Evolutionary conservation across 2,888 invertebrate species (phyloP), one percentile per base, ranked within the genome.

Genomic region (Embidobia sp.): DNA sequence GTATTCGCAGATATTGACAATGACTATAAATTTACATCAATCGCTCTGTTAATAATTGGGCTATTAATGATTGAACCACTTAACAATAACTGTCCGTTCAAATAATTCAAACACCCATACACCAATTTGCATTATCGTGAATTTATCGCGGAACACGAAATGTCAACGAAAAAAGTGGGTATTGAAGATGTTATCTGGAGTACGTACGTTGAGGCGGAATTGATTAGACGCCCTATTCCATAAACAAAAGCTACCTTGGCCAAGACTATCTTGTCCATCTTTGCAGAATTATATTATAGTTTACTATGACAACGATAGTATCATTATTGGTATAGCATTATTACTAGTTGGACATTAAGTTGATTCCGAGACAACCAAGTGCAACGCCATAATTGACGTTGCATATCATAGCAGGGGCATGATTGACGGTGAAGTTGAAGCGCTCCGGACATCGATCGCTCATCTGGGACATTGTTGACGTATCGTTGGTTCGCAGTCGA

Each of bases 401-500:
- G 63, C 72, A 64, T 64, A 72, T 64, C 55, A 64, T 33, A 55
- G 44, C 26, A 35, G 40, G 42, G 11, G 22, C 18, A 46, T 64
- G 61, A 69, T 76, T 55, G 63, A 69, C 63, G 69, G 40, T 49
- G 35, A 40, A 42, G 42, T 31, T 15, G 73, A 49, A 22, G 33
- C 55, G 57, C 46, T 64, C 40, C 42, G 64, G 46, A 37, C 59
- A 73, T 53, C 64, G 64, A 74, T 70, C 69, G 70, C 29, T 59
- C 66, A 66, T 70, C 67, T 77, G 48, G 70, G 64, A 75, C 75
- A 67, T 61, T 35, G 72, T 72, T 72, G 77, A 72, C 72, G 59
- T 76, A 66, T 73, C 72, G 73, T 69, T 49, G 69, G 48, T 44
- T 69, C 49, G 66, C 73, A 76, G 77, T 81, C 84, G 85, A 85